A percentile compares a stretch with the other conserved stretches of the same genome.
Conservation (phyloP, 2,888 invertebrate species). For the Cosmorhoe ocellata region DNA sequence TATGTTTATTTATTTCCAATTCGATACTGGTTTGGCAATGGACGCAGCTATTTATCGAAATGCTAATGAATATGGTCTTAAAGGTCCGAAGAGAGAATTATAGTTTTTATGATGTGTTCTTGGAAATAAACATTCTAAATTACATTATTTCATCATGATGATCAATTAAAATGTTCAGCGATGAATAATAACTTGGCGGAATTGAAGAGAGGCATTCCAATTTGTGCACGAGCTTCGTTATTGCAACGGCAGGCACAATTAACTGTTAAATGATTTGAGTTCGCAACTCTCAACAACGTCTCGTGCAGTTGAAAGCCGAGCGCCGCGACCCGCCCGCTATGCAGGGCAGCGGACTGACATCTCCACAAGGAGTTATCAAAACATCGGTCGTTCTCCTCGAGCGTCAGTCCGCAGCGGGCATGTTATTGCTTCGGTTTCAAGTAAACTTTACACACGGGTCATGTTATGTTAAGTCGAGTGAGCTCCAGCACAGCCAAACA, state of each 20-base stretch:
- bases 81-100: neutral
- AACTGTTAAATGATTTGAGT: slow-evolving; percentile 8
- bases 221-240: neutral
- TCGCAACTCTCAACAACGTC: slow-evolving; percentile 14
- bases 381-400: slow-evolving; percentile 12
- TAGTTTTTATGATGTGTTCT: too few species aligned
- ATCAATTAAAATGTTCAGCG: too few species aligned
- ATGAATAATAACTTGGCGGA: neutral
- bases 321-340: too few species aligned
- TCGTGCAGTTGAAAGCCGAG: slow-evolving; percentile 4
- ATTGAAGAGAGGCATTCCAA: neutral
- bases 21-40: slow-evolving; percentile 9
- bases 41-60: slow-evolving; percentile 3
- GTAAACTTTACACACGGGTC: slow-evolving; percentile 1
- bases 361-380: slow-evolving; percentile 6
- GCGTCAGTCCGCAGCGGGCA: neutral
- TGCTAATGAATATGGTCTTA: slow-evolving; percentile 1
- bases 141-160: too few species aligned
- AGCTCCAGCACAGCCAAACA: neutral
- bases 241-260: neutral
- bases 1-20: slow-evolving; percentile 3
- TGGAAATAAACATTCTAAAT: too few species aligned
- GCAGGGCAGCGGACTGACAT: slow-evolving; percentile 5
- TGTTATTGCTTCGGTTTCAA: slow-evolving; percentile 8
- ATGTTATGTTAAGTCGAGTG: neutral